phyloP scores from a whole-genome alignment of 2,113 vertebrate species.

The Odobenus rosmarus region DNA sequence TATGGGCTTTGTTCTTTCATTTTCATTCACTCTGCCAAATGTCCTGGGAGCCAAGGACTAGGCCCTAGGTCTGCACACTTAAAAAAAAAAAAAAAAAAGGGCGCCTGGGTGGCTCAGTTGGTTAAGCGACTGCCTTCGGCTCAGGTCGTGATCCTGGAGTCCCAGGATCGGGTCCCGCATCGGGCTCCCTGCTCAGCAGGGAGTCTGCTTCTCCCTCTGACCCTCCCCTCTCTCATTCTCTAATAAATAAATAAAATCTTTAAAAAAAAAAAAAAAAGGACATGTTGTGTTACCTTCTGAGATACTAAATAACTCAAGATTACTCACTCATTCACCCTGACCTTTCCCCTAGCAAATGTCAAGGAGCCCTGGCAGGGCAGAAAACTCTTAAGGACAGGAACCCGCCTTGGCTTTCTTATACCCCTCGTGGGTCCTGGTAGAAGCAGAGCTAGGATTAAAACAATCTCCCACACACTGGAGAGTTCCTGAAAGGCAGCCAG shows the following conservation, averaged over 20 bases:
- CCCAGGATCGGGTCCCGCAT: too few species aligned
- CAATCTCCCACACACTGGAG: not conserved
- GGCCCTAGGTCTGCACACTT: not conserved
- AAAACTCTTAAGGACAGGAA: not conserved
- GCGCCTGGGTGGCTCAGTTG: too few species aligned
- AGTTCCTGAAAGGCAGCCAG: slow-evolving; percentile 7
- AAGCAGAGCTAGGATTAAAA: not conserved
- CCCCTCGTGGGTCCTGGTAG: not conserved
- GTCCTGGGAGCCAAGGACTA: not conserved
- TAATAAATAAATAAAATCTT: too few species aligned
- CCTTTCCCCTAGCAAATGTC: not conserved
- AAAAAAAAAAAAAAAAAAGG: not conserved
- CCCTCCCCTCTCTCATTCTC: too few species aligned
- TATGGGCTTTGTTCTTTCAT: slow-evolving; percentile 49
- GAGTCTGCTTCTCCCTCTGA: too few species aligned
- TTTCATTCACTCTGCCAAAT: slow-evolving; percentile 37
- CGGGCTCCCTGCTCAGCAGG: too few species aligned
- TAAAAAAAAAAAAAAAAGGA: not conserved
- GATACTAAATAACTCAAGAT: not conserved
- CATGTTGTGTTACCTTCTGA: not conserved
- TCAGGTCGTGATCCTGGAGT: too few species aligned
- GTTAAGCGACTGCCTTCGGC: too few species aligned
- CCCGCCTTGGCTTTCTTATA: not conserved
- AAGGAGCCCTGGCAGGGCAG: not conserved
- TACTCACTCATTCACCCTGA: not conserved